These are phyloP conservation scores for Grallaria varia DNA, from an alignment of 2,113 vertebrate genomes.

Conservation along the genomic window DNA sequence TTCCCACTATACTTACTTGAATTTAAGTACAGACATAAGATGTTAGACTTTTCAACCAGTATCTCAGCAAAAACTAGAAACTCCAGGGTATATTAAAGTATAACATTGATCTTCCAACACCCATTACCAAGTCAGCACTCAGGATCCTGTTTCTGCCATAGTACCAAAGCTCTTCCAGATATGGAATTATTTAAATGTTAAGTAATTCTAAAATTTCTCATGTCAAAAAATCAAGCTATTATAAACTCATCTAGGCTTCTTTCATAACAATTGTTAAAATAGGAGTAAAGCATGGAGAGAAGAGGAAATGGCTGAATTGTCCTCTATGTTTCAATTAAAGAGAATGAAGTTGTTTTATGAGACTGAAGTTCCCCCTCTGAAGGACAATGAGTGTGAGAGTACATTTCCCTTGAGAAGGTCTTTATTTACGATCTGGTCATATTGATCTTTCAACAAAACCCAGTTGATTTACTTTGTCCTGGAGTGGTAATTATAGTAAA, in stretches of 20 bases:
- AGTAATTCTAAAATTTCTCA: neutral
- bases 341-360: neutral
- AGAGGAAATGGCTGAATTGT: neutral
- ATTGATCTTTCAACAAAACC: conserved; percentile 14
- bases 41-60: neutral
- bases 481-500: conserved; percentile 10
- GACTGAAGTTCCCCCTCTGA: neutral
- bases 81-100: neutral
- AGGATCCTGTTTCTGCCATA: neutral
- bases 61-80: neutral
- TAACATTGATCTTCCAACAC: neutral
- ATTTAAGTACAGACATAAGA: neutral
- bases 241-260: neutral
- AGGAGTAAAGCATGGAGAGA: neutral
- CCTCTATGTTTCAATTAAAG: neutral
- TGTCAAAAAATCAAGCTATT: neutral
- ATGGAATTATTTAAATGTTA: neutral
- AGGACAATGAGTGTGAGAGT: neutral
- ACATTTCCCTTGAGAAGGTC: neutral
- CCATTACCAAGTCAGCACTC: neutral
- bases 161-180: neutral
- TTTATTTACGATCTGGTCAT: conserved; percentile 16
- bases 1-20: neutral
- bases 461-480: neutral
- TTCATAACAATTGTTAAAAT: neutral